Evolutionary conservation across 2,797 vertebrate genomes (phyloP).

Genomic region (Myotis daubentonii): DNA sequence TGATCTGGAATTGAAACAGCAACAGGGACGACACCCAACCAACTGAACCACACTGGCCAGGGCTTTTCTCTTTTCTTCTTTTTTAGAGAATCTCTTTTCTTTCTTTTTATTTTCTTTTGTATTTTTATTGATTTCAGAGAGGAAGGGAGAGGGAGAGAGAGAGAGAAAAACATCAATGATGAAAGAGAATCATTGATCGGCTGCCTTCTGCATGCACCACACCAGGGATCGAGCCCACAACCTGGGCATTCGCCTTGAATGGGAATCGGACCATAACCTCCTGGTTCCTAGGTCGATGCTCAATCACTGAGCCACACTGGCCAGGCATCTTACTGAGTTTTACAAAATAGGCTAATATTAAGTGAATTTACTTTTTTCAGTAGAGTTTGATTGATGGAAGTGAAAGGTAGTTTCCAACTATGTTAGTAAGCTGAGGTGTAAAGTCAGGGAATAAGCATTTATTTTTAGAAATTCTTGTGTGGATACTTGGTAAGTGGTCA

Average conservation of each 20-base stretch:
- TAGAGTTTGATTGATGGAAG: neutral
- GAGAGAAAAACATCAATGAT: neutral
- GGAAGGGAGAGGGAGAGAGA: neutral
- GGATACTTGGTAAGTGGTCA: neutral
- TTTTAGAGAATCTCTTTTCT: too few species aligned
- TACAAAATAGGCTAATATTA: neutral
- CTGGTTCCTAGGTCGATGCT: neutral
- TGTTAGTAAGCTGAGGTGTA: neutral
- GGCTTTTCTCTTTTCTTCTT: too few species aligned
- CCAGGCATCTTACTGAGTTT: neutral
- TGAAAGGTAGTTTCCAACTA: neutral
- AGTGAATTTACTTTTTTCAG: neutral
- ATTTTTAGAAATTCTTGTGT: neutral
- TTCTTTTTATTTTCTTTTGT: too few species aligned
- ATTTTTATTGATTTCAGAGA: neutral
- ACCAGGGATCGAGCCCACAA: neutral
- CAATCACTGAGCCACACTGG: neutral
- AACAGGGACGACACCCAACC: neutral
- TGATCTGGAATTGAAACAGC: neutral
- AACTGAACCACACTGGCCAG: neutral
- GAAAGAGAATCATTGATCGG: neutral
- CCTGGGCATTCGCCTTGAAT: neutral
- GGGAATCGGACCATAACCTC: neutral
- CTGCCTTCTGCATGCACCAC: neutral
- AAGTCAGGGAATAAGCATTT: neutral